Evolutionary conservation across 2,888 invertebrate species (phyloP).

Genomic region (Eupithecia subumbrata): DNA sequence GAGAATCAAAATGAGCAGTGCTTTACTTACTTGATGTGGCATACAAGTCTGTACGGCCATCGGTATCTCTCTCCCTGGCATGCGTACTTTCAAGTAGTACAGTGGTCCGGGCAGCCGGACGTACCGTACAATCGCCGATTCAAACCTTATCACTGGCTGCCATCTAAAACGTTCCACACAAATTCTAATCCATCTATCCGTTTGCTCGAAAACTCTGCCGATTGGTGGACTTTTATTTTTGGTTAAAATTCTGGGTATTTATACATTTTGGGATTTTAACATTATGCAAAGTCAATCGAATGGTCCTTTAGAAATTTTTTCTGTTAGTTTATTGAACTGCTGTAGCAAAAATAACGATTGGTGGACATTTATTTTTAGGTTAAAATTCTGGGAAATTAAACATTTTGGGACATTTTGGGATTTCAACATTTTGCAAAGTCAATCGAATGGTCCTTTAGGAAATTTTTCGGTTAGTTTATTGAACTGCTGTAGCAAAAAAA

Average conservation of each 20-base stretch:
- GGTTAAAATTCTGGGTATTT: too few species aligned
- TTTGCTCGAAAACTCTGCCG: neutral
- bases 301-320: too few species aligned
- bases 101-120: constrained; percentile 84
- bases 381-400: too few species aligned
- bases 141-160: constrained; percentile 71
- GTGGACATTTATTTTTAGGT: neutral
- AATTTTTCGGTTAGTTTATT: too few species aligned
- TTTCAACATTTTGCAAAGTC: too few species aligned
- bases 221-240: neutral
- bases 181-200: neutral
- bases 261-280: too few species aligned
- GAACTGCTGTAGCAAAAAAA: too few species aligned
- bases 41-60: constrained; percentile 75
- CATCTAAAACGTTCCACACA: constrained; percentile 55
- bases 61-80: constrained; percentile 83
- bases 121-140: constrained; percentile 60
- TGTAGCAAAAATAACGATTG: neutral
- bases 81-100: constrained; percentile 83
- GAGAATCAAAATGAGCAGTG: neutral
- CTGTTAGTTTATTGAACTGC: too few species aligned
- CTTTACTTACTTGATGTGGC: constrained; percentile 62
- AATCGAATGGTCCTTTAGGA: too few species aligned
- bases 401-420: too few species aligned
- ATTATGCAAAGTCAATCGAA: too few species aligned